Evolutionary conservation across 2,888 invertebrate species (phyloP), one percentile per base, ranked within the genome.

Genomic region (Volucella inflata): DNA sequence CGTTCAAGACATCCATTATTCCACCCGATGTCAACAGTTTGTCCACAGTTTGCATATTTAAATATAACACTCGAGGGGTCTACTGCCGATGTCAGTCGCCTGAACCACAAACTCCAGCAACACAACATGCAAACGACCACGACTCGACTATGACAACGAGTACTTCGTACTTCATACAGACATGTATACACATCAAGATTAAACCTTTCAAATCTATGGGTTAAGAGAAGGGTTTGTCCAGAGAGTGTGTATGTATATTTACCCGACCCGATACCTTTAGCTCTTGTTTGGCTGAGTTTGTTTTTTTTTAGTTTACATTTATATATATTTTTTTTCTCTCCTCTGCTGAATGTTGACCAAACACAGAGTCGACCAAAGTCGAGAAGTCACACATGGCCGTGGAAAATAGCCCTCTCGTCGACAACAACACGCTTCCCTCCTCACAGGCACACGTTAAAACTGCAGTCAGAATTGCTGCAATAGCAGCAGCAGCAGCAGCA

Each of bases 41-140:
- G 85, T 85, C 85, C 77, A 81, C 81, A 85, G 81, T 85, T 85
- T 85, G 85, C 85, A 85, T 85, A 85, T 85, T 85, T 81, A 85
- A 85, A 85, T 85, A 76, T 85, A 81, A 85, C 85, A 85, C 85
- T 81, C 85, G 64, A 77, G 76, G 71, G 60, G 57, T 65, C 71
- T 57, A 60, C 36, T 50, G 82, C 36, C 78, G 36, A 62, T 78
- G 83, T 83, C 83, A 72, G 78, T 78, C 46, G 67, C 50, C 70
- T 68, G 71, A 72, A 77, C 81, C 85, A 57, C 85, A 81, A 81
- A 72, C 81, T 77, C 81, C 46, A 76, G 65, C 81, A 77, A 71
- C 65, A 74, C 53, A 68, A 68, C 68, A 68, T 68, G 38, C 36
- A 30, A 30, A 30, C 6, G 30, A 30, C 30, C 6, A 30, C 30